Base-by-base conservation (phyloP, 2,888 invertebrate species). In the Tenthredo distinguenda region DNA sequence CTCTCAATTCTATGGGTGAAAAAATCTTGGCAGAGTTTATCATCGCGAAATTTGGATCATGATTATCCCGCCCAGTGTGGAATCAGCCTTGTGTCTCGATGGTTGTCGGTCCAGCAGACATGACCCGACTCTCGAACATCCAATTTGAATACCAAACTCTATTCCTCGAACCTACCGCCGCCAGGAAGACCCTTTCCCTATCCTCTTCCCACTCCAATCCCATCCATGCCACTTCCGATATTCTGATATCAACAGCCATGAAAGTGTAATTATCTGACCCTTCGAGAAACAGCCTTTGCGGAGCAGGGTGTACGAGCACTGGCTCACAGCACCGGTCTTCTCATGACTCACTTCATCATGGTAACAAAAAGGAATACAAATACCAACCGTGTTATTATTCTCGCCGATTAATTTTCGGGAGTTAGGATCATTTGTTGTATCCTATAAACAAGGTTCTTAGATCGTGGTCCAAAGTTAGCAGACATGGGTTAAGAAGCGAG, bases 111-210 rank as follows among this genome's bases (percentile, higher is more conserved):
- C 81, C 10, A 40, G 26, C 15, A 40, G 40, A 58, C 62, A 62
- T 12, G 58, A 81, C 81, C 58, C 58, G 62, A 81, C 37, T 81
- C 9, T 40, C 62, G 3, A 62, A 50, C 12, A 15, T 40, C 21
- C 81, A 81, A 81, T 81, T 81, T 81, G 81, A 81, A 81, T 81
- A 81, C 47, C 81, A 58, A 81, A 81, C 81, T 81, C 21, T 58
- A 31, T 81, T 62, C 5, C n/a, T 62, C 12, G 58, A 40, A 40
- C 37, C 34, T 31, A 12, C 5, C 6, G 3, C 34, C 18, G 31
- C 50, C 34, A 55, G 31, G 18, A 77, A 31, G 34, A 18, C 50
- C 81, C 37, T 62, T 40, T 34, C 31, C 81, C n/a, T 50, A n/a
- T 77, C 34, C 31, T 21, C 6, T 40, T 37, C 12, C 12, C 62